phyloP scores from a whole-genome alignment of 2,113 vertebrate genomes.

The Synodontis membranacea region DNA sequence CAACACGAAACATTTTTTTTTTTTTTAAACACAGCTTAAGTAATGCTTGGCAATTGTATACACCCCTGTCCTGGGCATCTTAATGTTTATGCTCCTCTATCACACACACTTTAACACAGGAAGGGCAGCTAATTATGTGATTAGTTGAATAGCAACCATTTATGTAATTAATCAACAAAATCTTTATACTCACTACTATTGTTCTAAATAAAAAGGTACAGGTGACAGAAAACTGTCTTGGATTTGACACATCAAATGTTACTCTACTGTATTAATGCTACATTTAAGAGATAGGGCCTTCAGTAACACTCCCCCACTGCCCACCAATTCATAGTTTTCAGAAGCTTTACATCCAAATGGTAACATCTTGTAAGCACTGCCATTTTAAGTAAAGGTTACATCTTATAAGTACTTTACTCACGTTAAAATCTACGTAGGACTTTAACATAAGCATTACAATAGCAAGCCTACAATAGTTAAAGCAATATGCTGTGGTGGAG shows the following conservation, averaged over 20 bases:
- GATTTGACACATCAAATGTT: background rate
- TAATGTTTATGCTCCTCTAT: background rate
- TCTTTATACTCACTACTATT: background rate
- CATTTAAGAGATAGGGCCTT: background rate
- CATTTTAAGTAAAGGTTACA: too few species aligned
- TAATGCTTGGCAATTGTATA: background rate
- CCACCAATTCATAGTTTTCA: background rate
- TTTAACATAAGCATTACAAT: too few species aligned
- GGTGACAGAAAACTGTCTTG: background rate
- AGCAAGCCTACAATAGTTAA: background rate
- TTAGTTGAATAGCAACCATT: background rate
- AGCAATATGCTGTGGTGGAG: background rate
- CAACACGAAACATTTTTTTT: background rate
- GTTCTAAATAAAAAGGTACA: too few species aligned
- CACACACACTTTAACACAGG: background rate
- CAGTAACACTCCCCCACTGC: background rate
- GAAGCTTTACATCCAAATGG: background rate
- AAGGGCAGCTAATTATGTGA: background rate
- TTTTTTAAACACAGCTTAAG: background rate
- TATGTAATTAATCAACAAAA: background rate
- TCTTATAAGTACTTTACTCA: too few species aligned
- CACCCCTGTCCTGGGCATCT: background rate
- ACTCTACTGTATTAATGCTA: background rate
- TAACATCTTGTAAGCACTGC: background rate
- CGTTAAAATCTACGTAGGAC: too few species aligned